A percentile compares a stretch with the other conserved stretches of the same genome.
phyloP scores from a whole-genome alignment of 2,113 vertebrate genomes.

The Columba livia region DNA sequence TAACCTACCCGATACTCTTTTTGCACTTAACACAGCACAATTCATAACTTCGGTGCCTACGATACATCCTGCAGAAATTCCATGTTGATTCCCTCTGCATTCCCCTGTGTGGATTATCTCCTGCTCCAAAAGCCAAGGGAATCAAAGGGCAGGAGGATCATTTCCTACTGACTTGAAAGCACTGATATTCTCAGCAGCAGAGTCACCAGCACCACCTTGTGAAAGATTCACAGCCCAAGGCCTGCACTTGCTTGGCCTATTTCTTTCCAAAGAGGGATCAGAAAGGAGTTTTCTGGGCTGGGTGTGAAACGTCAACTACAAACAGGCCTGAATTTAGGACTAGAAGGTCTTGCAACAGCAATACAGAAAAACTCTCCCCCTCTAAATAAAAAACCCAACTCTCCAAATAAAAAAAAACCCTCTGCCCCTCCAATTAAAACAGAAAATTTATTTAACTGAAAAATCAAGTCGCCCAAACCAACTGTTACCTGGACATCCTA shows the following conservation, averaged over 20 bases:
- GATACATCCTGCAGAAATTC: neutral
- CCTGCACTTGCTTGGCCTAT: neutral
- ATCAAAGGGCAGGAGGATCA: neutral
- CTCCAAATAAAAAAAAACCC: no score
- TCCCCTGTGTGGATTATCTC: neutral
- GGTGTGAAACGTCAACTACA: neutral
- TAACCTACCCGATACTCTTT: neutral
- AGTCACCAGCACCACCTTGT: neutral
- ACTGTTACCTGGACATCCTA: neutral
- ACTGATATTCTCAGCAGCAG: neutral
- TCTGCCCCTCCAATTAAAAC: neutral
- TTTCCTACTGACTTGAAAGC: neutral
- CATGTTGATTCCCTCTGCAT: neutral
- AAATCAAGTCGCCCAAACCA: neutral
- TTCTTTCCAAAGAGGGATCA: neutral
- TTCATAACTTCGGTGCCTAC: neutral
- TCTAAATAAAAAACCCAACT: neutral
- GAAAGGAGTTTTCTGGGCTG: neutral
- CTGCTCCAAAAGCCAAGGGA: neutral
- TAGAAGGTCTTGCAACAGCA: neutral
- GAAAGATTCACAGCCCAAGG: neutral
- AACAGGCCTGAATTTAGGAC: neutral
- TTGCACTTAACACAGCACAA: neutral
- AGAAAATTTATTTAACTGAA: neutral
- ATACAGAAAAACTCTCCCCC: neutral